Evolutionary conservation across 1,140 invertebrate genomes (phyloP), one percentile per base, ranked within the genome.

Genomic region (Magallana angulata): DNA sequence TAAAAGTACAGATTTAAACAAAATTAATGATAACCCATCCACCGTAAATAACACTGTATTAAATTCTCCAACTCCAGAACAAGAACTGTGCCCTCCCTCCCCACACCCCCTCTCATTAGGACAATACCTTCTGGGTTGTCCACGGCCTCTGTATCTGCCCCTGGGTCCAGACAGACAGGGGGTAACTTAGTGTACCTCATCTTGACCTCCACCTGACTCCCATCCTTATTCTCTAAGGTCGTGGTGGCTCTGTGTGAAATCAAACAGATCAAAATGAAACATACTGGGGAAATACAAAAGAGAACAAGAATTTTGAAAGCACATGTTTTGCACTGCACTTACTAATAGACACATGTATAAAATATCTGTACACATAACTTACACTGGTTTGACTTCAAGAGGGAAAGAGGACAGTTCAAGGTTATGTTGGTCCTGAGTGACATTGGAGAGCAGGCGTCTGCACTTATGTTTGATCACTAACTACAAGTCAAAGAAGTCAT

Each of bases 101-200:
- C 36, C 57, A 57, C n/a, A 6, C 80, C 48, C 57, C 8, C 36
- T 57, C 1, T 48, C 36, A 48, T 48, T 4, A 48, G 36, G 36
- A 3, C 14, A 80, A 18, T 82, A 57, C 68, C 68, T 71, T 71
- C 68, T 71, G 68, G 68, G 14, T 82, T 57, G 11, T 82, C 80
- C 8, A 82, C 48, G 14, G 80, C 4, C 1, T 82, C 80, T 56
- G 48, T 57, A 56, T n/a, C 48, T 7, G n/a, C 48, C 3, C 60
- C 82, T 8, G 82, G 11, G 36, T 94, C 94, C 14, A 95, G 92
- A 57, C 95, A 94, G 83, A 96, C 89, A 24, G 91, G 91, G 7
- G 95, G 94, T 48, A 96, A 92, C 0, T 95, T 89, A 0, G 95
- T 95, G 87, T 96, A 96, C 62, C 96, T 94, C 91, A 96, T 92